phyloP scores from a whole-genome alignment of 2,113 vertebrate genomes.

The Collichthys lucidus region DNA sequence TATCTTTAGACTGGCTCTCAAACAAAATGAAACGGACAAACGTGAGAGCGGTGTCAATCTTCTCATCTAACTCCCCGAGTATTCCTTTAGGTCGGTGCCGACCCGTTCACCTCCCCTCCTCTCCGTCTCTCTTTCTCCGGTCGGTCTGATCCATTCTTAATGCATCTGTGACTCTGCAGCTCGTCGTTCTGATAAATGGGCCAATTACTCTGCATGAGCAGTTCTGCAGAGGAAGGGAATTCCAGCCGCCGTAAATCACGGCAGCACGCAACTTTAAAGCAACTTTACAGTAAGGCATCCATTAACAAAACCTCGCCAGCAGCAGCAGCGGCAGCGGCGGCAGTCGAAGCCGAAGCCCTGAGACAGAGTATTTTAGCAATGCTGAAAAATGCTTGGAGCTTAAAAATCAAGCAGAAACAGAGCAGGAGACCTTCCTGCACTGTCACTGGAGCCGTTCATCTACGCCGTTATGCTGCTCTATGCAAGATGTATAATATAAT shows the following conservation, averaged over 20 bases:
- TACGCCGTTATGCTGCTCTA: constrained; percentile 20
- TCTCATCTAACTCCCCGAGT: background rate
- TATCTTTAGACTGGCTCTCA: too few relatives aligned
- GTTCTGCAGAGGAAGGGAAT: constrained; percentile 76
- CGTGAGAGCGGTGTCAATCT: background rate
- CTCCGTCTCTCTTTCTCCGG: constrained; percentile 10
- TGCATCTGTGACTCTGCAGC: constrained; percentile 57
- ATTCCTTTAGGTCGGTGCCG: background rate
- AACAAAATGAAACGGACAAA: too few relatives aligned
- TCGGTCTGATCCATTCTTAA: constrained; percentile 46
- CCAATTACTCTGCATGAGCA: constrained; percentile 74
- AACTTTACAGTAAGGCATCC: constrained; percentile 45
- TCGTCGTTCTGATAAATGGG: constrained; percentile 76
- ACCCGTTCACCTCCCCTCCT: constrained; percentile 24
- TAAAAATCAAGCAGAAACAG: constrained; percentile 19
- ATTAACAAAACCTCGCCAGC: constrained; percentile 49
- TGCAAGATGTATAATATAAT: constrained; percentile 4
- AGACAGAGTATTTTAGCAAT: constrained; percentile 26
- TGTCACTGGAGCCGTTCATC: constrained; percentile 39
- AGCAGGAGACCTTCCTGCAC: constrained; percentile 1
- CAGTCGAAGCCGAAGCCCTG: constrained; percentile 6
- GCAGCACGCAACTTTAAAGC: constrained; percentile 46
- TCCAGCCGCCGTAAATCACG: constrained; percentile 72
- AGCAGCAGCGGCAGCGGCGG: constrained; percentile 6
- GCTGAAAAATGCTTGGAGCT: constrained; percentile 35